Base-by-base conservation (phyloP, 2,797 vertebrate genomes). In the Dryobates pubescens region DNA sequence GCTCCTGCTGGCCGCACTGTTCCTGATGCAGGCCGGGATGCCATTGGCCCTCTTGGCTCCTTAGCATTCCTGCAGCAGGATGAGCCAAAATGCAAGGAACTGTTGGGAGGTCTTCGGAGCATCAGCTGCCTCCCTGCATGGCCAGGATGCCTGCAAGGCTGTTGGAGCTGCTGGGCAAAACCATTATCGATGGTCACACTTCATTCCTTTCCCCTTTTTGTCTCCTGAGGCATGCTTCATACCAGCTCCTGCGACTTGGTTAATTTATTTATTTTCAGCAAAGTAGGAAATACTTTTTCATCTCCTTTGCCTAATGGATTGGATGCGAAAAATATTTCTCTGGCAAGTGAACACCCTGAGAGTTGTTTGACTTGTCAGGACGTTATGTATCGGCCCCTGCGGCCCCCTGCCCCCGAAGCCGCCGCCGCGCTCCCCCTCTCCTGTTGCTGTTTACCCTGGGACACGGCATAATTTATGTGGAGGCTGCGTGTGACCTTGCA, bases 401-500 rank as follows among this genome's bases (percentile, higher is more conserved):
- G 59, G 93, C 88, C 86, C 73, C 74, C 57, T 0, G 79, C 59
- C 91, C 92, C 85, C 2, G 73, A 51, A 83, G 91, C 91, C 9
- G 54, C 88, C 8, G 61, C 88, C 7, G 64, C 51, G 59, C 86
- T 96, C 90, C 92, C 93, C 87, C 88, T 93, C 74, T 93, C 89
- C 90, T 92, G 87, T 90, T 91, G 86, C 95, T 93, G 92, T 90
- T 95, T 82, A 76, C 24, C 10, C 69, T 47, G 90, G 95, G 94
- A 84, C 88, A 53, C 10, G 3, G 49, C 0, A 26, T 95, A 89
- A 96, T 97, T 97, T 95, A 97, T 71, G 79, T 86, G 20, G 6
- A 51, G 87, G 94, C 94, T 96, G 92, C 24, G 34, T 91, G 92
- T 94, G 97, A 96, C 96, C 96, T 97, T 96, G 96, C 95, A 53